Conservation (phyloP, 2,113 vertebrate species). For the Bubo scandiacus region DNA sequence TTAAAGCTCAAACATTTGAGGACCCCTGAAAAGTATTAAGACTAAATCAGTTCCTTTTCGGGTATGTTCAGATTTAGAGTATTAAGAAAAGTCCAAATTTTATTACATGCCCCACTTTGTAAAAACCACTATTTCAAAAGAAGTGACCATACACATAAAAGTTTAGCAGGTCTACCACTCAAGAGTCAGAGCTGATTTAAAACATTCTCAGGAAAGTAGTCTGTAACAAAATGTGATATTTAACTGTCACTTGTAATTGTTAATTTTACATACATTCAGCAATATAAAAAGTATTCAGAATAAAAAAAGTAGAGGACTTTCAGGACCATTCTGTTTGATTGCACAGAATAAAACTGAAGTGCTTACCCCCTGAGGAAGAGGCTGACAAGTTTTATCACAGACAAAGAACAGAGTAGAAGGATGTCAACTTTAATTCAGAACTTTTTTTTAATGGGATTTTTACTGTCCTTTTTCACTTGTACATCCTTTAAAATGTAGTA, state of each 20-base stretch:
- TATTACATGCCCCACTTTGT: not conserved
- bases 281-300: constrained; percentile 2
- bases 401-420: not conserved
- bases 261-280: not conserved
- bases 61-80: not conserved
- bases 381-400: not conserved
- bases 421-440: not conserved
- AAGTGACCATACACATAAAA: not conserved
- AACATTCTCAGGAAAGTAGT: not conserved
- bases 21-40: not conserved
- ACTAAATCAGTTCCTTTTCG: not conserved
- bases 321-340: not conserved
- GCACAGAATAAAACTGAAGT: not conserved
- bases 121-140: not conserved
- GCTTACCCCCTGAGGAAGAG: not conserved
- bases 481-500: not conserved
- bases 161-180: not conserved
- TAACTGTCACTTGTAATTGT: not conserved
- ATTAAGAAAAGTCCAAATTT: not conserved
- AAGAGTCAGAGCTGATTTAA: not conserved
- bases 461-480: not conserved
- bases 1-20: not conserved
- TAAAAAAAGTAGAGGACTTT: not conserved
- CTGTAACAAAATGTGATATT: constrained; percentile 5
- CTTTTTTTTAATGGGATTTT: not conserved